phyloP scores from a whole-genome alignment of 2,113 vertebrate species.

The Sminthopsis crassicaudata region DNA sequence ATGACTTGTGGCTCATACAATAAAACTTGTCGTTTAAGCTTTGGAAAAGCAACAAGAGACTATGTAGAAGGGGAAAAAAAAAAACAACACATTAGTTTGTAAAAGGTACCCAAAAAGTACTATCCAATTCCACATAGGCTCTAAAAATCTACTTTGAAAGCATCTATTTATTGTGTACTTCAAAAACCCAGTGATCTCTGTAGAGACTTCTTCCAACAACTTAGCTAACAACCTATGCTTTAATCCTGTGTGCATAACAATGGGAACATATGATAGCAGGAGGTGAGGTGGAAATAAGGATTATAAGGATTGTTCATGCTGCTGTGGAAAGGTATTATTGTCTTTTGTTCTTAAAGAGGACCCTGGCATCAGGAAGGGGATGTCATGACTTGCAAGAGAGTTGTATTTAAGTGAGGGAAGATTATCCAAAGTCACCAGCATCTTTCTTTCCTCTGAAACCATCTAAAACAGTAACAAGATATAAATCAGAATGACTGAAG shows the following conservation, averaged over 20 bases:
- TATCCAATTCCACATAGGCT: background rate
- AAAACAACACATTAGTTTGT: slow-evolving; percentile 53
- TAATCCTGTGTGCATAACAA: background rate
- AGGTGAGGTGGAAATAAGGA: background rate
- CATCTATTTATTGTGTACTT: background rate
- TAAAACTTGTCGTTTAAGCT: slow-evolving; percentile 98
- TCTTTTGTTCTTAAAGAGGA: no score
- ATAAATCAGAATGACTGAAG: no score
- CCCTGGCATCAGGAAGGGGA: no score
- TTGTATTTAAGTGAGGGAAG: no score
- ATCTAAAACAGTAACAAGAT: no score
- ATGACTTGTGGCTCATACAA: slow-evolving; percentile 97
- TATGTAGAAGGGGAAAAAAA: slow-evolving; percentile 77
- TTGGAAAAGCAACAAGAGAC: slow-evolving; percentile 99
- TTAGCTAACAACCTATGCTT: background rate
- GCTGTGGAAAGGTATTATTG: background rate
- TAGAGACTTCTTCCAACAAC: background rate
- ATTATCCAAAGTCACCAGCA: no score
- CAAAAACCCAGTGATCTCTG: background rate
- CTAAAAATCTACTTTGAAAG: slow-evolving; percentile 38
- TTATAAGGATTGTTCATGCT: background rate
- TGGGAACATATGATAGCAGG: background rate
- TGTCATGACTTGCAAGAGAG: no score
- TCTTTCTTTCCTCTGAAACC: no score
- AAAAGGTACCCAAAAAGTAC: background rate